phyloP scores from a whole-genome alignment of 2,113 vertebrate species.

The Odontesthes bonariensis region DNA sequence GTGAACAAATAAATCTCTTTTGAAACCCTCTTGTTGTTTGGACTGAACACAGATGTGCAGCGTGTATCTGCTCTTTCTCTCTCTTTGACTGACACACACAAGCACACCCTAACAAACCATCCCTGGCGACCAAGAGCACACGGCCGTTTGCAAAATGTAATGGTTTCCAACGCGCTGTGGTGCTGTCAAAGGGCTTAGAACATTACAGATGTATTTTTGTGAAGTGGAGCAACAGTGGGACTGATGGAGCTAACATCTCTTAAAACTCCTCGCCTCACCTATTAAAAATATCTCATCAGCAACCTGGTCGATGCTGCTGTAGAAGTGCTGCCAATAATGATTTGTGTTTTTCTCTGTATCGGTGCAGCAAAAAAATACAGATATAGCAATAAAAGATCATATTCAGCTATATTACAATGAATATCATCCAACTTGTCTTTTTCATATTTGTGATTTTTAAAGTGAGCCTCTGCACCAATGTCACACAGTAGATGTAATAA shows the following conservation, averaged over 20 bases:
- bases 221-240: conserved; percentile 12
- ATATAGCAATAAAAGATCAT: not conserved
- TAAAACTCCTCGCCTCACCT: conserved; percentile 33
- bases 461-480: not conserved
- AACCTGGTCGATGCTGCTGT: conserved; percentile 9
- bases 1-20: not conserved
- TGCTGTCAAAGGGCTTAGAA: conserved; percentile 36
- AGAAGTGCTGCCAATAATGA: conserved; percentile 26
- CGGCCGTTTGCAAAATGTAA: conserved; percentile 35
- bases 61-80: conserved; percentile 13
- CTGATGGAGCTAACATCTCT: conserved; percentile 28
- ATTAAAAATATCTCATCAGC: conserved; percentile 21
- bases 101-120: conserved; percentile 13
- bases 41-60: conserved; percentile 23
- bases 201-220: conserved; percentile 37
- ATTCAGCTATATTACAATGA: conserved; percentile 9
- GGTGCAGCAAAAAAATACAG: not conserved
- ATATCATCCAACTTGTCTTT: not conserved
- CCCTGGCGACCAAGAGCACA: not conserved
- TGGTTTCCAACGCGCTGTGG: conserved; percentile 37
- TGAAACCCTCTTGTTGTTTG: not conserved
- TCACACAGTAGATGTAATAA: not conserved
- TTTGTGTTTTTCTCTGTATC: not conserved
- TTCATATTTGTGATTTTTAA: not conserved
- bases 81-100: not conserved